Evolutionary conservation across 2,888 invertebrate species (phyloP), one percentile per base, ranked within the genome.

Genomic region (Lottia scabra): DNA sequence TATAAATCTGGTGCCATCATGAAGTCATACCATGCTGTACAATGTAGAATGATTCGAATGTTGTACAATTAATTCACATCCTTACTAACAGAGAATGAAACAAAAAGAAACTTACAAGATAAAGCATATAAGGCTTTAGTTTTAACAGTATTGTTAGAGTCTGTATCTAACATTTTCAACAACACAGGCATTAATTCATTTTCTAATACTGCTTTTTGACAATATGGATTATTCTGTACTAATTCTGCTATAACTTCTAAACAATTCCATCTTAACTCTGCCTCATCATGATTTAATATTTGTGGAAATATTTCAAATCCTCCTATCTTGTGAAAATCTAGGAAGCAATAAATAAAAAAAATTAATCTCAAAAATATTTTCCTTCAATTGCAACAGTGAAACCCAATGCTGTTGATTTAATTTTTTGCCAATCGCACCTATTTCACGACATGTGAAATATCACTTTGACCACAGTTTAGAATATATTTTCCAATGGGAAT

Each of bases 191-290:
- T 89, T 12, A 94, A 90, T 0, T 93, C 92, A 65, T 92, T 91
- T 75, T 94, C 93, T 6, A 95, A 80, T 1, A 87, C 75, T n/a
- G 94, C 92, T 38, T 92, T 89, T 88, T 97, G 97, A 82, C 95
- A 95, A 86, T 92, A 94, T 0, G 94, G 93, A 90, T 97, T 96
- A 90, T 97, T 96, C 90, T 97, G 97, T 46, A 94, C 93, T 72
- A 96, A 88, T 82, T 94, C 94, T 0, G 94, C 96, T 2, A 97
- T 90, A 16, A 96, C 89, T 43, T 93, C 92, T 15, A 94, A 93
- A 2, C 94, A 92, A 56, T 91, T 90, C 74, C 92, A 91, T 46
- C 94, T 91, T 0, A 97, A 90, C 23, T 92, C 91, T 0, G 91
- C 88, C 80, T 94, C 92, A 6, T 91, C 89, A 38, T 93, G 93